Base-by-base conservation (phyloP, 2,888 invertebrate genomes). In the Coelinius sp. region DNA sequence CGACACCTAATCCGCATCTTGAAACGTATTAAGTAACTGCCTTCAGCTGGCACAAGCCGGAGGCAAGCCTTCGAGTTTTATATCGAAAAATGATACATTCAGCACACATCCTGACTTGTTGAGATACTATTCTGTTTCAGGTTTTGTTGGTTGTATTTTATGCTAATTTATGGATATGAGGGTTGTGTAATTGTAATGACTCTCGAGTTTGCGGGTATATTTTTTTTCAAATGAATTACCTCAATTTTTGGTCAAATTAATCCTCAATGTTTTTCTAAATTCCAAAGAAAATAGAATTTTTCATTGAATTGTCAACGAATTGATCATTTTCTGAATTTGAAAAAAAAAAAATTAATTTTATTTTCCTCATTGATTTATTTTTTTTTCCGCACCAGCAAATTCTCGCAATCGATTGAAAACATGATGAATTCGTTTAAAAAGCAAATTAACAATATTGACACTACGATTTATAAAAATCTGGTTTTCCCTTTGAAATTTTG, bases 1-100 rank as follows among this genome's bases (percentile, higher is more conserved):
- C 80, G 84, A 87, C 76, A 84, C 83, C 82, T 80, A 84, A 86
- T 85, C 82, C 59, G 44, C 63, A 59, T 63, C 79, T 83, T 73
- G 78, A 76, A 79, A 76, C 82, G 82, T 84, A 85, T 86, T 85
- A 84, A 86, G 80, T 86, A 81, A 84, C 86, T 76, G 76, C 76
- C 77, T 79, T 79, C 73, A 74, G 73, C 73, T 70, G 73, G 70
- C 67, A 66, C 68, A 31, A 20, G 67, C 64, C 49, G 38, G 22
- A 27, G 35, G 35, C 59, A 46, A 41, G 49, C 56, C 41, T 20
- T 52, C 52, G 20, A 31, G 35, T 63, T 38, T 14, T 24, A 53
- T 63, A 63, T 63, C 24, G 76, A 75, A 77, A 79, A 76, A 75
- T 66, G 79, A 79, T 79, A 78, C 77, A 74, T 73, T 38, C 63